A percentile compares a stretch with the other conserved stretches of the same genome.
Conservation (phyloP, 2,888 invertebrate genomes). For the Drosophila antonietae region DNA sequence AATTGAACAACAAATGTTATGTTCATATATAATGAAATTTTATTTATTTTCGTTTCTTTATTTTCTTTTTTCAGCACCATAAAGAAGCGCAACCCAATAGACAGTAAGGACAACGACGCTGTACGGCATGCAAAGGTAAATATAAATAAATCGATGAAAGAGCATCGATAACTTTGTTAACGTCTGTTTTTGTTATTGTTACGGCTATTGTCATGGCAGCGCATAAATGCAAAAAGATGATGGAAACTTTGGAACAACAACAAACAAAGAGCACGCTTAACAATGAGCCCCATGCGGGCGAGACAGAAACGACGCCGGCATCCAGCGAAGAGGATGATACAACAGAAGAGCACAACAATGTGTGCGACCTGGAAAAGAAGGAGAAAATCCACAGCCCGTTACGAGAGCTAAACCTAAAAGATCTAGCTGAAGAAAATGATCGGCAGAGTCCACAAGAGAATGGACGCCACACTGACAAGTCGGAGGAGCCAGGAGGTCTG, state of each 20-base stretch:
- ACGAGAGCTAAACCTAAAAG: slow-evolving; percentile 13
- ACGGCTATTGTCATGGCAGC: slow-evolving; percentile 44
- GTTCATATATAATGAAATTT: slow-evolving; percentile 6
- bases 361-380: slow-evolving; percentile 48
- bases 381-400: slow-evolving; percentile 25
- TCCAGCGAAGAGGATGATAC: slow-evolving; percentile 58
- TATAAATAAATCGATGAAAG: slow-evolving; percentile 33
- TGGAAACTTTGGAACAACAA: slow-evolving; percentile 77
- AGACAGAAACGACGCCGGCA: slow-evolving; percentile 37
- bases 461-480: slow-evolving; percentile 16
- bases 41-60: slow-evolving; percentile 16
- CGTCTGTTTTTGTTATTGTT: slow-evolving; percentile 34
- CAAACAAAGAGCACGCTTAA: slow-evolving; percentile 62
- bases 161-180: slow-evolving; percentile 33
- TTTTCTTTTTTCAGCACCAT: slow-evolving; percentile 22
- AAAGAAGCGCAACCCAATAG: slow-evolving; percentile 22
- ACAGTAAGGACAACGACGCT: slow-evolving; percentile 57
- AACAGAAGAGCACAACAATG: slow-evolving; percentile 46
- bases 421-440: slow-evolving; percentile 1
- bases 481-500: not conserved
- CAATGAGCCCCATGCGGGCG: slow-evolving; percentile 48
- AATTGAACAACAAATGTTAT: slow-evolving; percentile 22
- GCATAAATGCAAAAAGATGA: slow-evolving; percentile 76
- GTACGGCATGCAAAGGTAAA: slow-evolving; percentile 73
- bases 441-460: slow-evolving; percentile 28